Percentiles rank a stretch among this genome's conserved stretches.
Conservation (phyloP, 2,888 invertebrate genomes). For the Portevinia maculata region DNA sequence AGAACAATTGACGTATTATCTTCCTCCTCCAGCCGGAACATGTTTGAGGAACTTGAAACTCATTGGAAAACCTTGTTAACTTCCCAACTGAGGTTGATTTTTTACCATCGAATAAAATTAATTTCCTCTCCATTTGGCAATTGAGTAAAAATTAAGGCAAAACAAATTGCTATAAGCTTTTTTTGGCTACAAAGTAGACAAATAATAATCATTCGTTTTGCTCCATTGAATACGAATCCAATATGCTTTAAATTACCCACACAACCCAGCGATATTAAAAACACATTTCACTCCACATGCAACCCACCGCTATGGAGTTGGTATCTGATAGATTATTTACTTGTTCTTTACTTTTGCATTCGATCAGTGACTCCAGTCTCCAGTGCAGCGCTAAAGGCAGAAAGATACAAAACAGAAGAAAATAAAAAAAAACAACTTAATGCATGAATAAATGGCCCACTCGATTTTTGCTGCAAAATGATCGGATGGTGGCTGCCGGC, state of each 20-base stretch:
- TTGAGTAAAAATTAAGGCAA: conserved; percentile 4
- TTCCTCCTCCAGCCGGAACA: not conserved
- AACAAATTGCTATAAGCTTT: conserved; percentile 14
- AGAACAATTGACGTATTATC: conserved; percentile 1
- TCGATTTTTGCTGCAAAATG: conserved; percentile 25
- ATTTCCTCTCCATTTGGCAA: not conserved
- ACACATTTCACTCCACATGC: conserved; percentile 38
- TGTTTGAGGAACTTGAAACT: too few relatives aligned
- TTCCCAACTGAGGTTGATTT: too few relatives aligned
- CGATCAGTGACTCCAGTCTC: conserved; percentile 53
- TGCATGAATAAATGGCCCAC: conserved; percentile 47
- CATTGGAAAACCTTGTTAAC: too few relatives aligned
- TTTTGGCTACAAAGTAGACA: conserved; percentile 7
- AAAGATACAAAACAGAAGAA: conserved; percentile 3
- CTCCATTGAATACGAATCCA: conserved; percentile 53
- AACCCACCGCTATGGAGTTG: conserved; percentile 10
- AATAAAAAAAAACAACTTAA: conserved; percentile 9
- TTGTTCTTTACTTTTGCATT: conserved; percentile 46
- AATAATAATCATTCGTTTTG: conserved; percentile 16
- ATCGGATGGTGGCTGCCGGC: conserved; percentile 39
- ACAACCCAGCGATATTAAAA: not conserved
- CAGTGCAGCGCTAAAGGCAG: conserved; percentile 21
- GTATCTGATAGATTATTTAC: conserved; percentile 37
- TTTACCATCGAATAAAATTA: too few relatives aligned
- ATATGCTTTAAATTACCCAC: conserved; percentile 40